Evolutionary conservation across 1,140 invertebrate species (phyloP).

Genomic region (Artemia franciscana): DNA sequence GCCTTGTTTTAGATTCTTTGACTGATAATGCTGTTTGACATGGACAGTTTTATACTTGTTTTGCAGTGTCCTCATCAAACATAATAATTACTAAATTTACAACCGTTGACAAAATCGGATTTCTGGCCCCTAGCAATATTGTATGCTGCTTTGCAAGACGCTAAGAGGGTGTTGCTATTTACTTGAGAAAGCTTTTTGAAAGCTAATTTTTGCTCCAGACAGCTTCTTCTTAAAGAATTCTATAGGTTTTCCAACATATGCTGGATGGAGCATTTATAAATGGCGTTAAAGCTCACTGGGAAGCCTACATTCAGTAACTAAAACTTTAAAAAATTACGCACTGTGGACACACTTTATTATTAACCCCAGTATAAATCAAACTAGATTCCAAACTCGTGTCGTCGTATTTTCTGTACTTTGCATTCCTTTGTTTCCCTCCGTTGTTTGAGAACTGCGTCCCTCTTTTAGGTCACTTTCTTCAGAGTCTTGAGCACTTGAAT

Average conservation of each 20-base stretch:
- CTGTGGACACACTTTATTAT: constrained; percentile 2
- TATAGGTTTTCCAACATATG: not conserved
- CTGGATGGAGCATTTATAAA: constrained; percentile 3
- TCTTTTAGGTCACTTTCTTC: too few relatives aligned
- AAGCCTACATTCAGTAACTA: constrained; percentile 4
- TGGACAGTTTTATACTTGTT: constrained; percentile 1
- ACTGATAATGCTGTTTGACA: constrained; percentile 7
- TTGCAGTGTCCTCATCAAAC: constrained; percentile 6
- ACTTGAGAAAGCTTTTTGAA: not conserved
- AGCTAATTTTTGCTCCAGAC: not conserved
- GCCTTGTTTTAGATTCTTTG: constrained; percentile 1
- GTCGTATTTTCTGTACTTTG: too few relatives aligned
- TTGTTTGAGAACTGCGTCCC: too few relatives aligned
- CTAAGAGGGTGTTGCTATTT: not conserved
- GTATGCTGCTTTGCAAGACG: not conserved
- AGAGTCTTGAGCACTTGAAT: too few relatives aligned
- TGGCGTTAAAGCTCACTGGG: constrained; percentile 5
- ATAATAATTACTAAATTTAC: constrained; percentile 6
- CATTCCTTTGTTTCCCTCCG: too few relatives aligned
- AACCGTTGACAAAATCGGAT: not conserved
- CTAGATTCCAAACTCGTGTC: constrained; percentile 4
- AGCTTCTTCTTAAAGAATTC: constrained; percentile 3
- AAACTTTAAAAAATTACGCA: constrained; percentile 7
- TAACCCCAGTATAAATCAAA: constrained; percentile 2
- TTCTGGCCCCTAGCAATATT: not conserved